Base-by-base conservation (phyloP, 2,888 invertebrate genomes). In the Lissonota sp. region DNA sequence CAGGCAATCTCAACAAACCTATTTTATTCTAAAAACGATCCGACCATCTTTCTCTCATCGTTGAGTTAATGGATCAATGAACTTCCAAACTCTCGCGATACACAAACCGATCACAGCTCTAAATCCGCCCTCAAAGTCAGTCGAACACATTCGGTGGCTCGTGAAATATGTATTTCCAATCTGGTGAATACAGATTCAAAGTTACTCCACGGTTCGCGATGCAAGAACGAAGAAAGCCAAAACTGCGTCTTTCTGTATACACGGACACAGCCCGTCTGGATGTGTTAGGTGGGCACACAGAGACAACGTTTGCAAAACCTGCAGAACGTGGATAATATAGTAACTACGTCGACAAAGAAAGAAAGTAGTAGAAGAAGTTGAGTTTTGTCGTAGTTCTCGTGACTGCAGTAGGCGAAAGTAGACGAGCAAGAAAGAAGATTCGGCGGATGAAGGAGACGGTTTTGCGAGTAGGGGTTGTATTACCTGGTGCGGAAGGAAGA, bases 91-190 rank as follows among this genome's bases (percentile, higher is more conserved):
- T 26, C 3, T 26, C 26, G 26, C 26, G 26, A 26, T 26, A 26
- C 26, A 26, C 26, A 26, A 26, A 26, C 26, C 26, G 26, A 26
- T 26, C 26, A 2, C 26, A 26, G 26, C 26, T 26, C 26, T 16
- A 51, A 73, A 81, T 70, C 60, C 53, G 14, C 64, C 37, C 26
- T 16, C 40, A 60, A 57, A 69, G 58, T 60, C 53, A 49, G 64
- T 69, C 58, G 51, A 44, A 63, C 55, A 77, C 57, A 63, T 62
- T 79, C 79, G 76, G 66, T 81, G 82, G 73, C 39, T 78, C 80
- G 83, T 82, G 80, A 81, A 80, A 83, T 84, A 74, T 78, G 78
- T 70, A 84, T 84, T 84, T 84, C 84, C 84, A 84, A 84, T 84
- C 80, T 80, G 63, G 71, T 77, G 80, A 60, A 66, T 66, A 78